Base-by-base conservation (phyloP, 2,797 vertebrate genomes). In the Zalophus californianus region DNA sequence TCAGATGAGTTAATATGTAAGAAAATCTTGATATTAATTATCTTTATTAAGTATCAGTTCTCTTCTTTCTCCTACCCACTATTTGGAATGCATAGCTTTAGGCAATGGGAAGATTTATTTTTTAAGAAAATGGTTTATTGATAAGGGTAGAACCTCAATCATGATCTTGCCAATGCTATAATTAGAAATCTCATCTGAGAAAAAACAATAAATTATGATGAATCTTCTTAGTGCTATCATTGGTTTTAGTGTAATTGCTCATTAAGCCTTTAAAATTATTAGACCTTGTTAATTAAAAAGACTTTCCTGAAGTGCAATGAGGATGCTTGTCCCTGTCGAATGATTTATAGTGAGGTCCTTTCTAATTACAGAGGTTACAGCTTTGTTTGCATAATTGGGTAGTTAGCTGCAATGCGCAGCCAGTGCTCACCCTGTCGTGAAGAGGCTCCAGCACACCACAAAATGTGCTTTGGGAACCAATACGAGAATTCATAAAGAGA, bases 181-280 rank as follows among this genome's bases (percentile, higher is more conserved):
- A 97, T 98, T 98, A 97, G 95, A 98, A 97, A 97, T 97, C 91
- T 97, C 62, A 79, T 94, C 52, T 62, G 93, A 96, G 9, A 83
- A 72, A 95, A 94, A 94, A 64, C 18, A 95, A 84, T 16, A 0
- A 91, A 82, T 97, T 96, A 86, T 84, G 96, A 88, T 88, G 94
- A 98, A 96, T 86, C 73, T 86, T 88, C 23, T 93, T 96, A 62
- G 20, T 85, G 41, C 25, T 91, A 82, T 95, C 90, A 95, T 89
- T 86, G 92, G 70, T 96, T 98, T 98, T 97, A 97, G 70, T 85
- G 38, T 98, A 98, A 98, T 98, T 98, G 90, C 84, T 97, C 96
- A 54, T 98, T 97, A 95, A 80, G 20, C 54, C 86, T 86, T 98
- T 98, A 88, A 72, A 95, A 98, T 93, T 54, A 93, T 92, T 97